phyloP scores from a whole-genome alignment of 1,140 invertebrate species.

The Drosophila guanche region DNA sequence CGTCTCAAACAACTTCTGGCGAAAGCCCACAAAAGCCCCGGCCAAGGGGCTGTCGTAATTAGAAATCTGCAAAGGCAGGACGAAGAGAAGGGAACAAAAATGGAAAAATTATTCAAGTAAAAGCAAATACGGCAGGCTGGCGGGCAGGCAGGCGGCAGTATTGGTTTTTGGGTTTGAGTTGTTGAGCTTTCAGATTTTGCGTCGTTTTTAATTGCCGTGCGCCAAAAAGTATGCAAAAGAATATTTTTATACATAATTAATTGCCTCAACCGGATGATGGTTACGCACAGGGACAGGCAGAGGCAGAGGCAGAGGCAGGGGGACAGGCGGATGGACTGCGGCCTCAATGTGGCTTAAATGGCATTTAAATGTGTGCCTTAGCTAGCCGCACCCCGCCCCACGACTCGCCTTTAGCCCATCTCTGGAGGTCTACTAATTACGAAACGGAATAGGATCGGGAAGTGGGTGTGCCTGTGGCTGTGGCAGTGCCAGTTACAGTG shows the following conservation, averaged over 20 bases:
- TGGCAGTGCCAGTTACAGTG: background rate
- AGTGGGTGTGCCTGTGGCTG: no score
- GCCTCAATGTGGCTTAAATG: conserved; percentile 29
- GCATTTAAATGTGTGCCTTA: conserved; percentile 47
- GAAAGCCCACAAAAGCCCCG: conserved; percentile 71
- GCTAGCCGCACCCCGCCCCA: background rate
- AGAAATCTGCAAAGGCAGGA: conserved; percentile 58
- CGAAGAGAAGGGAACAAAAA: background rate
- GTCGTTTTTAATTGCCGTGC: conserved; percentile 42
- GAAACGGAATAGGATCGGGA: background rate
- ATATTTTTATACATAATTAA: conserved; percentile 75
- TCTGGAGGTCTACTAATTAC: conserved; percentile 41
- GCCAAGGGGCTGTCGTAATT: conserved; percentile 59
- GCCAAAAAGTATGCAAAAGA: conserved; percentile 19
- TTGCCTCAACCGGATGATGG: conserved; percentile 35
- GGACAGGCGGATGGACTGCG: conserved; percentile 13
- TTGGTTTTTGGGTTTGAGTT: no score
- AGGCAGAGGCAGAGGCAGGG: background rate
- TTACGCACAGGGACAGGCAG: conserved; percentile 15
- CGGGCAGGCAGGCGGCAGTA: no score
- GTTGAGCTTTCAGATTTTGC: conserved; percentile 24
- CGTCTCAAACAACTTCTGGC: conserved; percentile 51
- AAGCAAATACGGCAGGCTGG: conserved; percentile 31
- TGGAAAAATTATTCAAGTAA: conserved; percentile 33
- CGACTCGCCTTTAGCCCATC: background rate